These are phyloP conservation scores for Leuciscus idus DNA, from an alignment of 2,113 vertebrate genomes.

Conservation along the genomic window DNA sequence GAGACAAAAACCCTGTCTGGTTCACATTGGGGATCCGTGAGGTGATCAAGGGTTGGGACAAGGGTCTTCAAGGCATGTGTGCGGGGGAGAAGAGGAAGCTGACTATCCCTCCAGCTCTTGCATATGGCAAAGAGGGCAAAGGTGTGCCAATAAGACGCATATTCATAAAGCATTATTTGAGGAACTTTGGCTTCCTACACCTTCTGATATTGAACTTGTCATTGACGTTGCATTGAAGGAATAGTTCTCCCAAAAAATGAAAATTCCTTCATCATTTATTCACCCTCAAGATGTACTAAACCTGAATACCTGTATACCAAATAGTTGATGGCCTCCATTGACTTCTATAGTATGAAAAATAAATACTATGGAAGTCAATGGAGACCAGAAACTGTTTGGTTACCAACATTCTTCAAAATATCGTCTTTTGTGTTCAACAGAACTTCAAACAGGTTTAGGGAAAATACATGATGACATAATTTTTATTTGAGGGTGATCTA, in stretches of 20 bases:
- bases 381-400: too few relatives aligned
- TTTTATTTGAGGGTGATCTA: not conserved
- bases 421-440: not conserved
- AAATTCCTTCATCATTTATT: not conserved
- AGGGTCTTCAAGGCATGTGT: conserved; percentile 91
- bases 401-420: not conserved
- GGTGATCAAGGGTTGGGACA: conserved; percentile 93
- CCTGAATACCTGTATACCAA: too few relatives aligned
- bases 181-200: not conserved
- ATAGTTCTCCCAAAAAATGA: not conserved
- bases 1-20: conserved; percentile 91
- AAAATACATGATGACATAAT: too few relatives aligned
- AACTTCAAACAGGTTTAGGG: not conserved
- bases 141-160: conserved; percentile 72
- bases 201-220: not conserved
- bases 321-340: too few relatives aligned
- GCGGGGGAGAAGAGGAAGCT: conserved; percentile 90
- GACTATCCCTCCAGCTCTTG: conserved; percentile 85
- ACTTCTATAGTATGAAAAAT: too few relatives aligned
- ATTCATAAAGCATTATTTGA: not conserved
- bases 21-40: conserved; percentile 93
- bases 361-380: too few relatives aligned
- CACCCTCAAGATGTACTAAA: too few relatives aligned
- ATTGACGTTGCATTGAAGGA: not conserved
- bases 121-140: conserved; percentile 96